Evolutionary conservation across 2,113 vertebrate species (phyloP).

Genomic region (Ailurus styani): DNA sequence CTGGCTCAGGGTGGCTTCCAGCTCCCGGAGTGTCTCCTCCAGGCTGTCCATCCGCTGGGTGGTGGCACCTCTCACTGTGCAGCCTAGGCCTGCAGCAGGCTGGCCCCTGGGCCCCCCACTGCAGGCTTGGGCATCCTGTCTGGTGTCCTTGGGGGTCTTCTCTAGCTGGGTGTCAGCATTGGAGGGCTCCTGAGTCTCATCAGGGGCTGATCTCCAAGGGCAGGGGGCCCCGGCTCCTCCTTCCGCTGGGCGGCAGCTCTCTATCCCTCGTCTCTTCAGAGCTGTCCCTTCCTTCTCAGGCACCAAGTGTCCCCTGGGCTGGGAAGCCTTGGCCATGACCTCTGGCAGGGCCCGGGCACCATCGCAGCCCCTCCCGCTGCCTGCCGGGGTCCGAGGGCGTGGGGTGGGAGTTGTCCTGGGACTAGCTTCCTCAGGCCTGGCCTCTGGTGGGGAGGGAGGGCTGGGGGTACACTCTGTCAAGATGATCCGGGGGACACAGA

Average conservation of each 20-base stretch:
- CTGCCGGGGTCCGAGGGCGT: neutral
- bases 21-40: slow-evolving; percentile 92
- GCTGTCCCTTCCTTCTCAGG: neutral
- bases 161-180: neutral
- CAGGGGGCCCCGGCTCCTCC: neutral
- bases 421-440: slow-evolving; percentile 35
- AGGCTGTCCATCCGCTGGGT: slow-evolving; percentile 87
- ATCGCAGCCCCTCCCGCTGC: neutral
- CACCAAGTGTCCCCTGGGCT: neutral
- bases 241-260: neutral
- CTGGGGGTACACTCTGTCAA: slow-evolving; percentile 85
- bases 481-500: slow-evolving; percentile 87
- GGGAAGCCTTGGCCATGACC: neutral
- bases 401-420: neutral
- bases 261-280: slow-evolving; percentile 43
- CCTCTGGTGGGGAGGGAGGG: slow-evolving; percentile 76
- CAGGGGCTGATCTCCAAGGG: neutral
- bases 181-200: neutral
- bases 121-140: neutral
- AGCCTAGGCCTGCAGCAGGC: rapidly evolving
- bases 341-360: neutral
- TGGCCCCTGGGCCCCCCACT: neutral
- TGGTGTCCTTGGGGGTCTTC: neutral
- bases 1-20: slow-evolving; percentile 90
- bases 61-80: slow-evolving; percentile 50